phyloP scores from a whole-genome alignment of 2,113 vertebrate species.

The Corythornis madagascariensis region DNA sequence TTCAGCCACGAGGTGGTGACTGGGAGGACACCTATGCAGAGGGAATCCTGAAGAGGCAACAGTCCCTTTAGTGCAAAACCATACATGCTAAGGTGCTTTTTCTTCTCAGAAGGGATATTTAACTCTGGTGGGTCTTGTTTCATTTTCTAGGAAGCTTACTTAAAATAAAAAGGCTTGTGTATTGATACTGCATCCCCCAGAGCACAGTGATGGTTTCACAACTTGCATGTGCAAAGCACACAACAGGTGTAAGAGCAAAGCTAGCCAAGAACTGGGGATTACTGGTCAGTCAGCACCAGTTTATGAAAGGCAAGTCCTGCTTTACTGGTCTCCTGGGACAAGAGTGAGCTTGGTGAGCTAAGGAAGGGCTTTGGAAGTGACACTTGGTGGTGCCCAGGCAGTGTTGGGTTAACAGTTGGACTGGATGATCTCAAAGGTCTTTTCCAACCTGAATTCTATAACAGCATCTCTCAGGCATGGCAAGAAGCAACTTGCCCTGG shows the following conservation, averaged over 20 bases:
- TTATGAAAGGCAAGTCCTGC: not conserved
- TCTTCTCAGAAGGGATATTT: not conserved
- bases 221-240: not conserved
- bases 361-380: not conserved
- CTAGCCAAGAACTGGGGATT: not conserved
- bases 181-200: not conserved
- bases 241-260: not conserved
- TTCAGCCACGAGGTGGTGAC: not conserved
- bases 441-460: not conserved
- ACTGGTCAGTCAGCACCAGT: not conserved
- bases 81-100: not conserved
- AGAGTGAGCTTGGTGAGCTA: not conserved
- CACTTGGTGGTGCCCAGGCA: not conserved
- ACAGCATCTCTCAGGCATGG: not conserved
- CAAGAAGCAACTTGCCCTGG: not conserved
- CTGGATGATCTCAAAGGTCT: not conserved
- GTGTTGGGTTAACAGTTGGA: not conserved
- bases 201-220: not conserved
- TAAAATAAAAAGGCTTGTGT: not conserved
- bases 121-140: not conserved
- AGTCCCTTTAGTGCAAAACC: not conserved
- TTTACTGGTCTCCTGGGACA: not conserved
- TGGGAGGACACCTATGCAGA: not conserved
- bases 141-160: not conserved
- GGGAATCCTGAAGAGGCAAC: not conserved